Conservation (phyloP, 2,888 invertebrate genomes). For the Rhingia rostrata region DNA sequence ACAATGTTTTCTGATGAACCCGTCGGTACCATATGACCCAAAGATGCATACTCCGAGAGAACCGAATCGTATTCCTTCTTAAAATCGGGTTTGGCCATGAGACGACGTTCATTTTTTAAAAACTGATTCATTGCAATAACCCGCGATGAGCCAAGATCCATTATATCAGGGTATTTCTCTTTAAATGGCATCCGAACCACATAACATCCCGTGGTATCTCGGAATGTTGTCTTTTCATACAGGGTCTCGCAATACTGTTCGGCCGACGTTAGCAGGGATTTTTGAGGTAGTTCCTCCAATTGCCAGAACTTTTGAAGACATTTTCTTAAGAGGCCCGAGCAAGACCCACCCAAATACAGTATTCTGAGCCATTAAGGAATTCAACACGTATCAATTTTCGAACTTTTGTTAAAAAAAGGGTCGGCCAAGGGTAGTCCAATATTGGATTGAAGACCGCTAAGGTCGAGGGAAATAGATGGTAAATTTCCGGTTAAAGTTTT, state of each 20-base stretch:
- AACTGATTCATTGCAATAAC: constrained; percentile 4
- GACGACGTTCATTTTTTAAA: background rate
- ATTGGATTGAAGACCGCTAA: background rate
- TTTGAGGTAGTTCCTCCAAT: background rate
- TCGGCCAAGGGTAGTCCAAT: constrained; percentile 16
- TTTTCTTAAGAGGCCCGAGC: background rate
- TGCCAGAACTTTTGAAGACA: constrained; percentile 13
- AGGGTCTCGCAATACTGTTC: constrained; percentile 7
- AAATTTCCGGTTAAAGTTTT: constrained; percentile 12
- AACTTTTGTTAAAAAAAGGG: constrained; percentile 12
- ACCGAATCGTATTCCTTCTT: constrained; percentile 28
- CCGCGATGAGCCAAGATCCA: background rate
- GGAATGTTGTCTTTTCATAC: background rate
- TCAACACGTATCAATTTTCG: constrained; percentile 21
- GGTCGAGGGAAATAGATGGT: background rate
- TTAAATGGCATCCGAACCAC: background rate
- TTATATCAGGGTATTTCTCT: background rate
- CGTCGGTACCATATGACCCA: constrained; percentile 9
- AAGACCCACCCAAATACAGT: constrained; percentile 44
- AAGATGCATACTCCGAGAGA: constrained; percentile 15
- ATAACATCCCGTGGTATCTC: background rate
- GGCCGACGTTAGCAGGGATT: background rate
- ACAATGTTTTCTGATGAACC: background rate
- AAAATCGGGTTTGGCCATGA: background rate
- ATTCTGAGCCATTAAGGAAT: constrained; percentile 30